Percentiles rank a stretch among this genome's conserved stretches.
These are phyloP conservation scores for Drosophila busckii DNA, from an alignment of 1,140 invertebrate genomes.

Conservation along the genomic window DNA sequence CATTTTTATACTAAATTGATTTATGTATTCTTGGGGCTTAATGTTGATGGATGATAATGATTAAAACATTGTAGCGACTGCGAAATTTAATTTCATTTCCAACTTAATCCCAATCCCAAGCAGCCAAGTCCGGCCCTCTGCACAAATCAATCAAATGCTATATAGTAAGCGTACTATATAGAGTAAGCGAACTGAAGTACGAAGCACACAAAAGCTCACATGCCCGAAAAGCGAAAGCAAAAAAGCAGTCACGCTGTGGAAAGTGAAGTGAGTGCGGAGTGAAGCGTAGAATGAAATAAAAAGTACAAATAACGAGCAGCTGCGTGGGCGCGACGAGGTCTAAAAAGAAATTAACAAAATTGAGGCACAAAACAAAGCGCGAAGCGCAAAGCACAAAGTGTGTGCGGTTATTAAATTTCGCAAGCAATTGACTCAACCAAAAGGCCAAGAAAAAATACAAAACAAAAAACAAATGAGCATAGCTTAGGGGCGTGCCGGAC, in stretches of 20 bases:
- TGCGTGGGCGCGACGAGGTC: constrained; percentile 18
- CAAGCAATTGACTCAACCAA: constrained; percentile 63
- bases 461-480: background rate
- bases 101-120: background rate
- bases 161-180: too few species aligned
- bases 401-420: constrained; percentile 59
- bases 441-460: constrained; percentile 13
- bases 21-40: background rate
- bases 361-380: constrained; percentile 38
- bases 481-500: background rate
- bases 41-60: constrained; percentile 21
- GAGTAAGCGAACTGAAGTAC: too few species aligned
- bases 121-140: background rate
- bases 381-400: constrained; percentile 44
- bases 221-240: background rate
- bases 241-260: constrained; percentile 2
- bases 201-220: too few species aligned
- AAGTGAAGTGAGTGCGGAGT: constrained; percentile 16
- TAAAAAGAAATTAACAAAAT: constrained; percentile 42
- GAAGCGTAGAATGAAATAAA: constrained; percentile 7
- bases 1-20: too few species aligned
- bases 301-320: constrained; percentile 37
- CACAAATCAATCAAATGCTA: constrained; percentile 48
- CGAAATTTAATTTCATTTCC: too few species aligned
- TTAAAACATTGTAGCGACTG: too few species aligned